Conservation (phyloP, 2,113 vertebrate genomes). For the Otolemur garnettii region DNA sequence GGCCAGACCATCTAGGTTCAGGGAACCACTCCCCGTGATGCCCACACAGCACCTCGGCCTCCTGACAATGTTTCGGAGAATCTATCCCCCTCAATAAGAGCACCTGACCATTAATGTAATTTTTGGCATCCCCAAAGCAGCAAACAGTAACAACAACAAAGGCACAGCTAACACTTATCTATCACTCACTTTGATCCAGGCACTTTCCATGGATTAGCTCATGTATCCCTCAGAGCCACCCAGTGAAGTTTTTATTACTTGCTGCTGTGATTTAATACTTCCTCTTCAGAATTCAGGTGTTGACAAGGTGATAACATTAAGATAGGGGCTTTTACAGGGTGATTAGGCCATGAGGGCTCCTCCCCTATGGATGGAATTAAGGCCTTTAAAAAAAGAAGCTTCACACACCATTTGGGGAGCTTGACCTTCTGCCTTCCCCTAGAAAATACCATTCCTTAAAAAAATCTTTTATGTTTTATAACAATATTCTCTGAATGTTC, state of each 20-base stretch:
- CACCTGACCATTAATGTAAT: neutral
- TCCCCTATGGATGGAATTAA: neutral
- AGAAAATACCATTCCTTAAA: no score
- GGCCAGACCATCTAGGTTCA: neutral
- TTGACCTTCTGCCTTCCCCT: neutral
- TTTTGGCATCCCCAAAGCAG: neutral
- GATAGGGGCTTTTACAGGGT: neutral
- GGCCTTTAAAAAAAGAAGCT: neutral
- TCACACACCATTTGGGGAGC: neutral
- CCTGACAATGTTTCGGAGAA: neutral
- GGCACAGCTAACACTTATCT: neutral
- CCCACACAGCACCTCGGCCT: no score
- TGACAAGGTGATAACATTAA: neutral
- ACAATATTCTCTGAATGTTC: neutral
- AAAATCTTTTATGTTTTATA: neutral
- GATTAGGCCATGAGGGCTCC: neutral
- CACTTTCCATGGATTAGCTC: neutral
- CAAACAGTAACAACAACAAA: neutral
- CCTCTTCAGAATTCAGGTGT: neutral
- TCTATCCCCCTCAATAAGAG: neutral
- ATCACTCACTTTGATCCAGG: neutral
- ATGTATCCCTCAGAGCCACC: neutral
- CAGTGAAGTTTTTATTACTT: neutral
- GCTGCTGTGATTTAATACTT: neutral
- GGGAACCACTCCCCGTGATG: neutral